Evolutionary conservation across 1,140 invertebrate genomes (phyloP).

Genomic region (Drosophila dunni): DNA sequence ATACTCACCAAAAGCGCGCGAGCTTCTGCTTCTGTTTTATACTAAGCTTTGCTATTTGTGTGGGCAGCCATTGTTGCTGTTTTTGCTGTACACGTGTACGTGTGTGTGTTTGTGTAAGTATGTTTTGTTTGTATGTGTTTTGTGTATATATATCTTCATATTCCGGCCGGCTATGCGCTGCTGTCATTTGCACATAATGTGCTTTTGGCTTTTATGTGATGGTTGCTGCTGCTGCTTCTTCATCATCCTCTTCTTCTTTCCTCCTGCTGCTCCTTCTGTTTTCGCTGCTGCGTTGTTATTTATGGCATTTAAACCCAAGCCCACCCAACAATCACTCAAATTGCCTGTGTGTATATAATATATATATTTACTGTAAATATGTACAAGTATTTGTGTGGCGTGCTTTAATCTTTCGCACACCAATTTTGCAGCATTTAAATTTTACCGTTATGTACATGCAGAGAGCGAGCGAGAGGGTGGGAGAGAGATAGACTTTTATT

Average conservation of each 20-base stretch:
- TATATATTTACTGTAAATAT: constrained; percentile 16
- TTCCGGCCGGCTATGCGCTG: constrained; percentile 63
- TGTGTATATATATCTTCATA: constrained; percentile 17
- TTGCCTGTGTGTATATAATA: constrained; percentile 47
- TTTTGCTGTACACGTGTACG: constrained; percentile 7
- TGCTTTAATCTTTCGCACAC: constrained; percentile 73
- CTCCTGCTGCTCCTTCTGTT: background rate
- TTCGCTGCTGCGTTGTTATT: constrained; percentile 72
- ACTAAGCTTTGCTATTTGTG: constrained; percentile 60
- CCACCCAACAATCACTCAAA: constrained; percentile 61
- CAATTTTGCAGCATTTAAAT: constrained; percentile 75
- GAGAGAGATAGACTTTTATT: constrained; percentile 18
- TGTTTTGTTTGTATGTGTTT: background rate
- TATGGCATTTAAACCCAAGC: constrained; percentile 75
- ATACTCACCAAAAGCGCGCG: constrained; percentile 52
- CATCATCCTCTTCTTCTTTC: background rate
- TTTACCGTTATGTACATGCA: constrained; percentile 23
- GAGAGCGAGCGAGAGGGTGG: too few species aligned
- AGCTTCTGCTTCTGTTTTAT: constrained; percentile 51
- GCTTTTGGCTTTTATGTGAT: constrained; percentile 70
- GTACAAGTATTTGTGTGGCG: constrained; percentile 23
- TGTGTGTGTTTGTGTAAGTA: constrained; percentile 33
- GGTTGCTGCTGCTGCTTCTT: constrained; percentile 38
- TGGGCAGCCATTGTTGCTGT: constrained; percentile 27
- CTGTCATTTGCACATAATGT: constrained; percentile 58